Evolutionary conservation across 2,888 invertebrate genomes (phyloP).

Genomic region (Anagyrus pseudococci): DNA sequence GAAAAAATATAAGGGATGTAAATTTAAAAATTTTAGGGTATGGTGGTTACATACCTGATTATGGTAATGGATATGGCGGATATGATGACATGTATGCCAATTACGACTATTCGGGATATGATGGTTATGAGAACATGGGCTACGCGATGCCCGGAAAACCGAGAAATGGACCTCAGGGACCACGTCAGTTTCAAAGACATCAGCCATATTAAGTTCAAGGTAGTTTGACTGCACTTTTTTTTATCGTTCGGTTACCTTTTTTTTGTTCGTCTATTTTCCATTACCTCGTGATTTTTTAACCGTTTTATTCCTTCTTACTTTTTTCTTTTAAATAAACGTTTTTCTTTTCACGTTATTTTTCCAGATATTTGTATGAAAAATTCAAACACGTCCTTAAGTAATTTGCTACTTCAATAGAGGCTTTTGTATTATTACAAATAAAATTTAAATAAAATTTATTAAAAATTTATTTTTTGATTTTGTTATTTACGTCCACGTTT

Average conservation of each 20-base stretch:
- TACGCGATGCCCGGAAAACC: conserved; percentile 57
- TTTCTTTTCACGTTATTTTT: conserved; percentile 27
- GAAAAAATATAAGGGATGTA: conserved; percentile 27
- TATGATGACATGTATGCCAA: conserved; percentile 61
- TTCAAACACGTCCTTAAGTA: conserved; percentile 38
- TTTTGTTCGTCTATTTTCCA: neutral
- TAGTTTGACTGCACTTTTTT: conserved; percentile 34
- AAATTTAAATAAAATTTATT: conserved; percentile 36
- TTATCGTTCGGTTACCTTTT: neutral
- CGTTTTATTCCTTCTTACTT: neutral
- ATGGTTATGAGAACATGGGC: conserved; percentile 58
- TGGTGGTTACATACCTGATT: conserved; percentile 46
- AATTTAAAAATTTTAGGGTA: conserved; percentile 38
- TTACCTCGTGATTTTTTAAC: neutral
- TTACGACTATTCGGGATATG: conserved; percentile 59
- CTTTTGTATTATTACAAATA: conserved; percentile 37
- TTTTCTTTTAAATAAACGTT: conserved; percentile 19
- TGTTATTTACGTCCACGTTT: conserved; percentile 38
- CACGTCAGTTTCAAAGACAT: conserved; percentile 61
- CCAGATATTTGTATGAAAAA: conserved; percentile 37
- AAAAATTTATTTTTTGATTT: conserved; percentile 39
- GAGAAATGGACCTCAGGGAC: conserved; percentile 56
- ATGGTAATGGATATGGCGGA: conserved; percentile 57
- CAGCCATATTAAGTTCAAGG: conserved; percentile 57
- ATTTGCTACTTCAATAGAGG: conserved; percentile 33